These are phyloP conservation scores for Ephestia elutella DNA, from an alignment of 1,140 invertebrate genomes.

Conservation along the genomic window DNA sequence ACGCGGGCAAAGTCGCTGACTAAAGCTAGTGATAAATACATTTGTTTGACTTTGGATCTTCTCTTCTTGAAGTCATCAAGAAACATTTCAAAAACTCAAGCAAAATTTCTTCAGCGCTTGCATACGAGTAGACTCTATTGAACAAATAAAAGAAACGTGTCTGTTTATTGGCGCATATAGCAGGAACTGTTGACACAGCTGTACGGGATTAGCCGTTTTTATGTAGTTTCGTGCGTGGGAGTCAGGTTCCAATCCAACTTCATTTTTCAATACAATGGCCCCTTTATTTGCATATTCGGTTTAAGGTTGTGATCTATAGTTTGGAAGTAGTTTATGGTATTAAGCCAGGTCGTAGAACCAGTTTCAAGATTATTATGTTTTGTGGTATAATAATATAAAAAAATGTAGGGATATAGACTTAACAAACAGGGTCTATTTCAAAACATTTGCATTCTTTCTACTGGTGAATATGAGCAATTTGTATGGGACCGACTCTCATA, in stretches of 20 bases:
- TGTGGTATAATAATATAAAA: background rate
- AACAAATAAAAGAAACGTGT: background rate
- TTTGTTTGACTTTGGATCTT: too few species aligned
- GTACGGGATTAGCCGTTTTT: conserved; percentile 32
- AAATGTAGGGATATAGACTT: too few species aligned
- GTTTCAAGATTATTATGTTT: conserved; percentile 11
- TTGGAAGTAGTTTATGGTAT: background rate
- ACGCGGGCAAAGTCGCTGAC: too few species aligned
- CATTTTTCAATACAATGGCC: background rate
- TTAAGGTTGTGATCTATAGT: background rate
- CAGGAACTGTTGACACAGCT: conserved; percentile 29
- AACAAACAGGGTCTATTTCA: too few species aligned
- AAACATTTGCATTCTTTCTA: too few species aligned
- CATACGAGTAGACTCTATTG: background rate
- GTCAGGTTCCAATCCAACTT: conserved; percentile 10
- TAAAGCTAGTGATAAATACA: too few species aligned
- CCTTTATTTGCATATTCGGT: conserved; percentile 5
- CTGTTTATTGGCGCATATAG: background rate
- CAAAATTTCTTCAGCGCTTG: background rate
- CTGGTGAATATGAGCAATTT: too few species aligned
- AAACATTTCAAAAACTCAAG: too few species aligned
- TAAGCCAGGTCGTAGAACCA: background rate
- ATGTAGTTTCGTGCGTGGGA: conserved; percentile 20
- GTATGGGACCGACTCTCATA: too few species aligned
- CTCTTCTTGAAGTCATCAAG: too few species aligned